These are phyloP conservation scores for Alouatta caraya DNA, from an alignment of 2,797 vertebrate species.

Conservation along the genomic window DNA sequence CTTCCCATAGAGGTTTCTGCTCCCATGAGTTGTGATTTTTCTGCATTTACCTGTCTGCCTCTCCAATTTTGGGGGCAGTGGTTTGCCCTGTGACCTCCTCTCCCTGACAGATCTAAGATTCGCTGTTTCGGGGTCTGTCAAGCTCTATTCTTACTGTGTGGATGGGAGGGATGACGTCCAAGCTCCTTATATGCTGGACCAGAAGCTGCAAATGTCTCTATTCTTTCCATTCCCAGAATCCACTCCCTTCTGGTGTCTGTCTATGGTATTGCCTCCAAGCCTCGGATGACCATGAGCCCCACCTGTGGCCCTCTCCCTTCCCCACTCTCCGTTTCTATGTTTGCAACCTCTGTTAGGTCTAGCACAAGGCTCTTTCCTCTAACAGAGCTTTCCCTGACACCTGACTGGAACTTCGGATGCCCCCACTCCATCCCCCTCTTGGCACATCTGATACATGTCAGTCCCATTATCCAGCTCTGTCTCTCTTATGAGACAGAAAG, in stretches of 20 bases:
- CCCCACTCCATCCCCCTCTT: accelerated
- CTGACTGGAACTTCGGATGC: accelerated
- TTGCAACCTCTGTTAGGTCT: not conserved
- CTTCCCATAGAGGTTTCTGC: not conserved
- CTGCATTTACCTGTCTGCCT: not conserved
- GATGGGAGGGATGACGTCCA: not conserved
- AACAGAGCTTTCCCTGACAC: not conserved
- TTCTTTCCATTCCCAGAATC: not conserved
- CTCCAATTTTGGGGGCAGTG: not conserved
- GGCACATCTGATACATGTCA: accelerated
- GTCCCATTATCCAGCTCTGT: accelerated
- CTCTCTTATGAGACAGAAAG: not conserved
- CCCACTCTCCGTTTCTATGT: too few relatives aligned
- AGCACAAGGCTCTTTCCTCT: not conserved
- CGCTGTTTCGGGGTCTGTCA: not conserved
- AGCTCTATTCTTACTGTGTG: not conserved
- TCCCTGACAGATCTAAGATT: not conserved
- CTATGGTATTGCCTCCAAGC: not conserved
- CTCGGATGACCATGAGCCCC: not conserved
- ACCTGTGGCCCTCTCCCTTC: too few relatives aligned
- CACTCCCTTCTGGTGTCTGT: too few relatives aligned
- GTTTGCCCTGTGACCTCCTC: not conserved
- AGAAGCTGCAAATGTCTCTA: not conserved
- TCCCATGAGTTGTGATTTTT: not conserved
- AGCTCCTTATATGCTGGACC: accelerated